A percentile compares a stretch with the other conserved stretches of the same genome.
phyloP scores from a whole-genome alignment of 2,888 invertebrate species.

The Tipula unca region DNA sequence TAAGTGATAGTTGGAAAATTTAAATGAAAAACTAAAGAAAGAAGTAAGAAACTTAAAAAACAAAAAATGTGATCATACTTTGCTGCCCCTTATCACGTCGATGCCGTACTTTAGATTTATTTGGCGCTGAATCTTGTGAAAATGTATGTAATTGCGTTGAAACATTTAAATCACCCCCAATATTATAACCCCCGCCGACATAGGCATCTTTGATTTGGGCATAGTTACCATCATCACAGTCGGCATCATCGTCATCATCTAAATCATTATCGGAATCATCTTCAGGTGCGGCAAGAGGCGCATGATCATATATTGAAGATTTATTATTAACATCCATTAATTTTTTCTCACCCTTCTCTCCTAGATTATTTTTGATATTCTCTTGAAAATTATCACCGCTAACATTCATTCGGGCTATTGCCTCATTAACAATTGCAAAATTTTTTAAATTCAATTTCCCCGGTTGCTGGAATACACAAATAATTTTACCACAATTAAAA shows the following conservation, averaged over 20 bases:
- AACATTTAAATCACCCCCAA: constrained; percentile 31
- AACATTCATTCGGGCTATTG: constrained; percentile 64
- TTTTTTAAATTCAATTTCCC: constrained; percentile 85
- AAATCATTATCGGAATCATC: constrained; percentile 53
- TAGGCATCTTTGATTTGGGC: constrained; percentile 54
- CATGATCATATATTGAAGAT: constrained; percentile 50
- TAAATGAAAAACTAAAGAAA: constrained; percentile 9
- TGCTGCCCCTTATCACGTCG: constrained; percentile 56
- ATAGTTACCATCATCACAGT: constrained; percentile 63
- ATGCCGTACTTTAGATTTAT: constrained; percentile 50
- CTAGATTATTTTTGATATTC: constrained; percentile 19
- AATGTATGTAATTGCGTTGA: constrained; percentile 48
- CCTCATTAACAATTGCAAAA: constrained; percentile 81
- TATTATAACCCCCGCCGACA: constrained; percentile 51
- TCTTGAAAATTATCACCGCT: constrained; percentile 40
- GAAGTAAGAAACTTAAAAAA: constrained; percentile 14
- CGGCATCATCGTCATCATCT: constrained; percentile 53
- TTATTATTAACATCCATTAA: constrained; percentile 33
- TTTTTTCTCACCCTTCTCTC: constrained; percentile 21
- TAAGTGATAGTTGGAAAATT: background rate
- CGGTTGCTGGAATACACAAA: constrained; percentile 54
- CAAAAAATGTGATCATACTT: constrained; percentile 41
- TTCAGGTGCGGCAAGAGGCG: constrained; percentile 68
- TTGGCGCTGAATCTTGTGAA: constrained; percentile 55
- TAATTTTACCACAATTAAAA: background rate